Base-by-base conservation (phyloP, 2,888 invertebrate genomes). In the Apamea monoglypha region DNA sequence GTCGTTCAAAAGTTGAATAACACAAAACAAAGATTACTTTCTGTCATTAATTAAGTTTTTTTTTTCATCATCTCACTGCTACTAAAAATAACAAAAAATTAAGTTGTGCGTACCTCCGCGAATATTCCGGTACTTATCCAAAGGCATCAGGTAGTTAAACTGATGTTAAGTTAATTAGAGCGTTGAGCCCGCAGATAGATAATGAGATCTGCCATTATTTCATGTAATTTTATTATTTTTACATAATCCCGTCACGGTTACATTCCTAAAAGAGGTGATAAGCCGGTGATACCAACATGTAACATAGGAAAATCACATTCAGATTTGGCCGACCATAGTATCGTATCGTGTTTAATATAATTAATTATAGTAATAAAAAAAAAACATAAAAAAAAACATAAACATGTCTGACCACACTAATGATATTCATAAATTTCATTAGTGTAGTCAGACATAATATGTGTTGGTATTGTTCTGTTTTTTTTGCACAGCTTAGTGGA, bases 151-250 rank as follows among this genome's bases (percentile, higher is more conserved):
- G n/a, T 59, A 63, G 29, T 64, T 59, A 80, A 76, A 61, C 29
- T 66, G 2, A 66, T 68, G 50, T 69, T 10, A n/a, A 53, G n/a
- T 21, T 83, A 70, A 84, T 29, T 74, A 81, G 74, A 84, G 80
- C 84, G 81, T 84, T 71, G 63, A 80, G 50, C 32, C 36, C 47
- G 8, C 56, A 76, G 66, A 76, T 74, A 76, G 67, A 67, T 80
- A 73, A 84, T 74, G 63, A 84, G 81, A 80, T 66, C 80, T 83
- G 69, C 80, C 53, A 84, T 71, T 29, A 64, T 63, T 80, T 71
- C 21, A 71, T 68, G 63, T 81, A 71, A 66, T 53, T 67, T 67
- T 56, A 70, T 64, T 68, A 53, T 53, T 47, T 84, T 84, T 84
- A 80, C 76, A 74, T 80, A 80, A 84, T 63, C 32, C 29, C 44